A percentile compares a stretch with the other conserved stretches of the same genome.
Evolutionary conservation across 2,113 vertebrate species (phyloP).

Genomic region (Dicaeum eximium): DNA sequence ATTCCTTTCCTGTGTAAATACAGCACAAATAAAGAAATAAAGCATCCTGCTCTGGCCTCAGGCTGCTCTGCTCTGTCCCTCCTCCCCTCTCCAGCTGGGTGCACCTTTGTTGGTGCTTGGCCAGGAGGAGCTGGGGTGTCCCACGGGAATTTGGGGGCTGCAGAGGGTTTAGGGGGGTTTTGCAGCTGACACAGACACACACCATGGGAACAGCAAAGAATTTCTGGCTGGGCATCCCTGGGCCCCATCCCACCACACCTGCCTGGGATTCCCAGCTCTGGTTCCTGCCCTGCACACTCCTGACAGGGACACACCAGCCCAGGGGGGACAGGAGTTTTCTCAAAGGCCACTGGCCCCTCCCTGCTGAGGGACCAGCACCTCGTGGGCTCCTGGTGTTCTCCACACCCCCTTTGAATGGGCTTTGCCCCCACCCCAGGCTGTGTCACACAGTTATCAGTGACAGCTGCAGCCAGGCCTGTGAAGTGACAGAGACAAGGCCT

Average conservation of each 20-base stretch:
- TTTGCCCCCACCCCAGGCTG: background rate
- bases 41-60: background rate
- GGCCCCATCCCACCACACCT: background rate
- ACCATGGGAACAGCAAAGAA: rapidly evolving
- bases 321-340: background rate
- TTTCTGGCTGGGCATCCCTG: background rate
- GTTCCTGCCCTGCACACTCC: background rate
- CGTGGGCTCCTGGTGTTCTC: background rate
- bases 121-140: background rate
- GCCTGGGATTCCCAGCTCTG: background rate
- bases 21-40: constrained; percentile 40
- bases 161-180: background rate
- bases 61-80: background rate
- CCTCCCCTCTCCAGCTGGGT: background rate
- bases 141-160: background rate
- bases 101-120: background rate
- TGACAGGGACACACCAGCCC: background rate
- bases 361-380: background rate
- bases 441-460: rapidly evolving
- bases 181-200: background rate
- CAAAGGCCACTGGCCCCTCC: background rate
- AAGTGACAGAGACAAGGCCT: background rate
- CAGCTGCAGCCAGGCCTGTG: background rate
- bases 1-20: constrained; percentile 60
- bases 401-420: rapidly evolving